A percentile compares a stretch with the other conserved stretches of the same genome.
phyloP scores from a whole-genome alignment of 1,140 invertebrate species.

The Drosophila simulans region DNA sequence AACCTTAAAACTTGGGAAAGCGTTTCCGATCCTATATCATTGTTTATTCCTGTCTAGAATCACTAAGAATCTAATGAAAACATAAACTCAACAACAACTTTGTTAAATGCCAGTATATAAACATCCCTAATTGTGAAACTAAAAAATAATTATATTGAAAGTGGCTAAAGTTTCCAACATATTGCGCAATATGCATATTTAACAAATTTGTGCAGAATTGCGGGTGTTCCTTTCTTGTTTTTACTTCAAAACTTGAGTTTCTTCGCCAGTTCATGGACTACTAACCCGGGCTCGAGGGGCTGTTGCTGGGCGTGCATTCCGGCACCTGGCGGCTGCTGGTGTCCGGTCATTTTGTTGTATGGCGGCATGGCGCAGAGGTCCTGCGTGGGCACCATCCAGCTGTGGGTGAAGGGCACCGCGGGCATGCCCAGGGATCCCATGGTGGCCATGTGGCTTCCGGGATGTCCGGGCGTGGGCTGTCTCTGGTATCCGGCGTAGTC shows the following conservation, averaged over 20 bases:
- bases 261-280: constrained; percentile 52
- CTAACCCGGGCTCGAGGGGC: constrained; percentile 96
- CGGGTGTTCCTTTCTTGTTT: neutral
- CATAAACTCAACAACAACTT: no score
- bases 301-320: constrained; percentile 87
- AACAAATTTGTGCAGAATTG: no score
- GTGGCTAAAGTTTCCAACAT: no score
- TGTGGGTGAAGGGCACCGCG: constrained; percentile 92
- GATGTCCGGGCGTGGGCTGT: constrained; percentile 88
- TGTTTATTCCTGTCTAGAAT: no score
- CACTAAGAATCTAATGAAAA: no score
- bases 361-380: constrained; percentile 93
- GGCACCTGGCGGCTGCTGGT: constrained; percentile 77
- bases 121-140: no score
- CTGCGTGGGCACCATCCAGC: constrained; percentile 95
- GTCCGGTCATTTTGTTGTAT: constrained; percentile 89
- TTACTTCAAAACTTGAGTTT: neutral
- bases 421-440: constrained; percentile 87
- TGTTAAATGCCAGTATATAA: no score
- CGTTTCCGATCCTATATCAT: no score
- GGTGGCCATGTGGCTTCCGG: constrained; percentile 85
- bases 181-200: no score
- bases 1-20: no score
- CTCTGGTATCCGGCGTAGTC: constrained; percentile 94
- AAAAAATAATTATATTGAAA: no score